Evolutionary conservation across 1,140 invertebrate species (phyloP).

Genomic region (Dreissena polymorpha): DNA sequence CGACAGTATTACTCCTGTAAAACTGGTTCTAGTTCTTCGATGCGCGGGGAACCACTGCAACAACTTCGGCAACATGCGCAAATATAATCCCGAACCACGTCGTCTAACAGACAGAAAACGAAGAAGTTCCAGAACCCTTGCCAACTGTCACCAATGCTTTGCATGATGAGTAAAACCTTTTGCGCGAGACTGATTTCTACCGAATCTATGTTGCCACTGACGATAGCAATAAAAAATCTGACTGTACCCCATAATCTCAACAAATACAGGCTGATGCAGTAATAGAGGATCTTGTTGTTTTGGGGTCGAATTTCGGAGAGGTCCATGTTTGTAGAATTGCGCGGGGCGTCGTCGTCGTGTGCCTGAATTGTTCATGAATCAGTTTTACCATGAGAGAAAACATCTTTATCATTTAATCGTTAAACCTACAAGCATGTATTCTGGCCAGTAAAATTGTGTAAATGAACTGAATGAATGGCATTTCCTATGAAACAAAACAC

Average conservation of each 20-base stretch:
- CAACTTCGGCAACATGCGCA: not conserved
- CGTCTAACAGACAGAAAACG: constrained; percentile 56
- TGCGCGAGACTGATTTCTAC: not conserved
- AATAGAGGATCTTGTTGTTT: constrained; percentile 49
- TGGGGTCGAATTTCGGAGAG: constrained; percentile 27
- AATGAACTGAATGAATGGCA: too few species aligned
- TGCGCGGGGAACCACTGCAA: too few species aligned
- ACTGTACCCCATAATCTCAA: constrained; percentile 55
- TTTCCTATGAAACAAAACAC: not conserved
- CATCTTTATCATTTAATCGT: too few species aligned
- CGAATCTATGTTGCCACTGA: not conserved
- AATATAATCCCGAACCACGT: constrained; percentile 32
- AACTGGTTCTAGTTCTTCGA: too few species aligned
- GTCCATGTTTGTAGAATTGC: not conserved
- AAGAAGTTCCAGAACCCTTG: constrained; percentile 60
- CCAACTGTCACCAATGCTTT: constrained; percentile 51
- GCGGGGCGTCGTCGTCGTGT: not conserved
- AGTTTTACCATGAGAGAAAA: too few species aligned
- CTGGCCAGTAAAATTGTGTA: too few species aligned
- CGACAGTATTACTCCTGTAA: too few species aligned
- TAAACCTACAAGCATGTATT: too few species aligned
- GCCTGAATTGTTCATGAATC: not conserved
- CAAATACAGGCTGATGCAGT: constrained; percentile 44
- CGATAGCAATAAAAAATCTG: constrained; percentile 35
- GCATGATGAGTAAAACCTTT: constrained; percentile 47